Percentiles rank a stretch among this genome's conserved stretches.
Conservation (phyloP, 2,797 vertebrate genomes). For the Notolabrus celidotus region DNA sequence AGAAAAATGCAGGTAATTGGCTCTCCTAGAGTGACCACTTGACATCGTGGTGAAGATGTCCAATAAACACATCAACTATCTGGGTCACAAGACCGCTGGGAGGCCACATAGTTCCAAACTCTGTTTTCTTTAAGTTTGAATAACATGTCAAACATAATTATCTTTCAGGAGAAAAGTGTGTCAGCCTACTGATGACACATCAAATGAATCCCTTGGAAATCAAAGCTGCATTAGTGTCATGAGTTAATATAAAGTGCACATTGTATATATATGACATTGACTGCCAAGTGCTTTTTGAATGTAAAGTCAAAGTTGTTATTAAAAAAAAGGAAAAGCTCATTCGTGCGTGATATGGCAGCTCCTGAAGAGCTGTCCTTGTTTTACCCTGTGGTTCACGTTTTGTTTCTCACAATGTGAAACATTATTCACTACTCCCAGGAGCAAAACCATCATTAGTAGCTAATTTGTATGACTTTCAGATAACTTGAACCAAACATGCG, state of each 20-base stretch:
- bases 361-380: conserved; percentile 41
- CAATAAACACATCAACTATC: conserved; percentile 61
- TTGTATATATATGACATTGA: conserved; percentile 5
- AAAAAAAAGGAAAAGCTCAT: conserved; percentile 25
- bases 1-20: conserved; percentile 50
- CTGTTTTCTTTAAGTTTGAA: conserved; percentile 49
- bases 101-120: conserved; percentile 36
- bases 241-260: conserved; percentile 22
- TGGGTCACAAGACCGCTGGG: conserved; percentile 58
- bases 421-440: conserved; percentile 11
- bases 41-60: conserved; percentile 54
- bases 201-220: conserved; percentile 24
- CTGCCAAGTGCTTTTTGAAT: conserved; percentile 28
- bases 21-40: conserved; percentile 47
- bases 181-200: conserved; percentile 37
- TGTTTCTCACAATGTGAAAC: conserved; percentile 11
- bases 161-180: conserved; percentile 27
- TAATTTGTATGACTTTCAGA: conserved; percentile 35
- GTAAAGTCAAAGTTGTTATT: conserved; percentile 32
- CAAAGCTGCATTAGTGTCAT: conserved; percentile 12
- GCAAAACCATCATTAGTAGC: conserved; percentile 6
- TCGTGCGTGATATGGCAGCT: conserved; percentile 21
- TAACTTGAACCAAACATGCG: conserved; percentile 24
- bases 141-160: conserved; percentile 67
- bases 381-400: conserved; percentile 35